phyloP scores from a whole-genome alignment of 1,140 invertebrate species.

The Orchestia grillus region DNA sequence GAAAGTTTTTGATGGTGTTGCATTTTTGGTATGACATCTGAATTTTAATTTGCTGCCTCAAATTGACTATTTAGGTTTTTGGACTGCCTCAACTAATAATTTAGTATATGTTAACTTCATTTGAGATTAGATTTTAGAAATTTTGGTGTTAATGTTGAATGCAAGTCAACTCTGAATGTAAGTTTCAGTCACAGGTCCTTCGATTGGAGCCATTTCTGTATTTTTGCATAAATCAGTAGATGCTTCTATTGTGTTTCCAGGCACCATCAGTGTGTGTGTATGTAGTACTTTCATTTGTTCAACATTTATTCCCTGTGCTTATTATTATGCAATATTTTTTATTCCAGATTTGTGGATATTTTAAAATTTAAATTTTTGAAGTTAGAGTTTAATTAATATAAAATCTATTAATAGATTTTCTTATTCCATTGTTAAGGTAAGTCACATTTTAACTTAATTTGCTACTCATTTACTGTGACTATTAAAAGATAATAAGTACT shows the following conservation, averaged over 20 bases:
- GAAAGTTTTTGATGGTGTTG: too few species aligned
- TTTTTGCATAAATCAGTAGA: not conserved
- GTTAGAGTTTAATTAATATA: not conserved
- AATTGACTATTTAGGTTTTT: too few species aligned
- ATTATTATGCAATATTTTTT: not conserved
- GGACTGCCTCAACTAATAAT: too few species aligned
- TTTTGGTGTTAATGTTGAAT: too few species aligned
- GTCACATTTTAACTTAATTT: too few species aligned
- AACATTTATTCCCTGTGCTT: not conserved
- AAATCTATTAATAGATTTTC: not conserved
- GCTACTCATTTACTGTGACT: too few species aligned
- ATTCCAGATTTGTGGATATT: not conserved
- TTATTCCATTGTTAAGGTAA: not conserved
- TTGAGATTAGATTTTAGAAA: too few species aligned
- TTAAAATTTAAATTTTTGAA: not conserved
- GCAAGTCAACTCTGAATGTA: too few species aligned
- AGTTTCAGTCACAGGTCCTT: not conserved
- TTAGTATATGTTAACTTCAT: too few species aligned
- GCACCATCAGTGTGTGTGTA: not conserved
- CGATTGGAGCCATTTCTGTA: not conserved
- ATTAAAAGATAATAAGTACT: too few species aligned
- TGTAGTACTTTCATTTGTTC: not conserved
- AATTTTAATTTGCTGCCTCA: too few species aligned
- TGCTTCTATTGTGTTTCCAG: not conserved
- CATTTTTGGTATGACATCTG: too few species aligned